These are phyloP conservation scores for Siniperca chuatsi DNA, from an alignment of 2,113 vertebrate species.

Conservation along the genomic window DNA sequence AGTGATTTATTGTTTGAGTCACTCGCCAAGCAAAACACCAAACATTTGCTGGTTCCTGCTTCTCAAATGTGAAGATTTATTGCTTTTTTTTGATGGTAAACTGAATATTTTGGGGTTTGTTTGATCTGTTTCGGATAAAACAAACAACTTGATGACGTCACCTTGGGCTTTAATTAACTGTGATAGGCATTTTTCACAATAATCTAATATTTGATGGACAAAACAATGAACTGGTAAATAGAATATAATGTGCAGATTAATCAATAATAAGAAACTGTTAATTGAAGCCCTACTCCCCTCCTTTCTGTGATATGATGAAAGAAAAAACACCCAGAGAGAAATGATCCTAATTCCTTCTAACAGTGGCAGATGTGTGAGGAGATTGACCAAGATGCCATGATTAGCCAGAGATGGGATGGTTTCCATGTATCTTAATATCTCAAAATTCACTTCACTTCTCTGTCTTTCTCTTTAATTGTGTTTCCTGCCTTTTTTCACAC, in stretches of 20 bases:
- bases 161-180: neutral
- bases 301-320: slow-evolving; percentile 6
- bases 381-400: slow-evolving; percentile 48
- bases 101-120: neutral
- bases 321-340: neutral
- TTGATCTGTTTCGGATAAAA: neutral
- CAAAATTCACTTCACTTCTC: slow-evolving; percentile 26
- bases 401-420: slow-evolving; percentile 31
- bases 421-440: slow-evolving; percentile 33
- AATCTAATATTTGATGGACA: neutral
- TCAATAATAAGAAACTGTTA: neutral
- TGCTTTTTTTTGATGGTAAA: neutral
- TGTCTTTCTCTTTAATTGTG: slow-evolving; percentile 32
- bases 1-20: neutral
- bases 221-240: neutral
- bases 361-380: slow-evolving; percentile 52
- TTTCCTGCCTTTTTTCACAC: slow-evolving; percentile 30
- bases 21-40: neutral
- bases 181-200: neutral
- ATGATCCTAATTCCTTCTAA: slow-evolving; percentile 46
- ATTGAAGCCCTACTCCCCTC: neutral
- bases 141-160: neutral
- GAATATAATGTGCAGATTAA: neutral
- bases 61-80: neutral
- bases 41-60: neutral